Evolutionary conservation across 1,140 invertebrate genomes (phyloP), one percentile per base, ranked within the genome.

Genomic region (Zaprionus ghesquierei): DNA sequence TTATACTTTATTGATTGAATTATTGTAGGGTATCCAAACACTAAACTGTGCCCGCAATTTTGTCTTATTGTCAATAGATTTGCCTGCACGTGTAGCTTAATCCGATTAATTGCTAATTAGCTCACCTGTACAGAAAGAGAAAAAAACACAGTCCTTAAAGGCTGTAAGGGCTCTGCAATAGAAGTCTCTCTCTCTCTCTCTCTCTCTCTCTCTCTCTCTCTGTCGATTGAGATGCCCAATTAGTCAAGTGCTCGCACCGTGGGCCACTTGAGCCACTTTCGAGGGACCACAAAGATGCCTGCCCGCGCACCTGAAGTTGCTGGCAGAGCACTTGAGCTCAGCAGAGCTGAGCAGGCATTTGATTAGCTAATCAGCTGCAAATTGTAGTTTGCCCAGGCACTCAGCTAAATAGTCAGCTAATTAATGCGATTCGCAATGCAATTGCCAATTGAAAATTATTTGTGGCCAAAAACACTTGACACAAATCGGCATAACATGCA

Each of bases 361-460:
- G 6, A 59, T 60, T 22, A 31, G 22, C 23, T 23, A 51, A 61
- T 61, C 27, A 61, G 27, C 27, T 49, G 18, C 29, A 33, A 13
- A 53, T 29, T 29, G 27, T 9, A 12, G 53, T 22, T 55, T 18
- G 27, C 9, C 5, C n/a, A 3, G 3, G 29, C 55, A 56, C 41
- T 73, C 75, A 66, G 65, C 56, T 15, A 29, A 23, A 27, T 46
- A 29, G 20, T 13, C n/a, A 25, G 54, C 44, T 81, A 81, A 81
- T 81, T 81, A 77, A 81, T 73, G 74, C 59, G 35, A 62, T 44
- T 44, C 33, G 41, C 49, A 77, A 81, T 73, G 74, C 69, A 38
- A 65, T 49, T 44, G 46, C 46, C 44, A n/a, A n/a, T 44, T 56
- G 15, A 2, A 4, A 44, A 35, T 55, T 70, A 69, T 69, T 69